Percentiles rank a stretch among this genome's conserved stretches.
These are phyloP conservation scores for Artibeus lituratus DNA, from an alignment of 2,797 vertebrate genomes.

Conservation along the genomic window DNA sequence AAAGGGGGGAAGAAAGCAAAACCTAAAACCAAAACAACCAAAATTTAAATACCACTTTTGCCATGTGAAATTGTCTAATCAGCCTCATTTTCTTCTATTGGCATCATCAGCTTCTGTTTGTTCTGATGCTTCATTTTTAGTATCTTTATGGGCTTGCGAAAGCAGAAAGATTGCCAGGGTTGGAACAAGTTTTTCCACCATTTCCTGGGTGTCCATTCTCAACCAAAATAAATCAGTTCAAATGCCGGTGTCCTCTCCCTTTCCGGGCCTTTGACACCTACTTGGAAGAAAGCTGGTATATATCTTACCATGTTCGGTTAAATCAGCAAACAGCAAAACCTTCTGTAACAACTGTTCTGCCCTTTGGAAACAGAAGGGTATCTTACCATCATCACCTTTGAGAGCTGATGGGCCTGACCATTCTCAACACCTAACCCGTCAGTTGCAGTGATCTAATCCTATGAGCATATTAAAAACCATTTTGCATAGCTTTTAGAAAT, in stretches of 20 bases:
- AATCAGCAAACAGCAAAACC: background rate
- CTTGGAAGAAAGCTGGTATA: background rate
- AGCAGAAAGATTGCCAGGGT: slow-evolving; percentile 58
- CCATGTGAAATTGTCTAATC: slow-evolving; percentile 57
- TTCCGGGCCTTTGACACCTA: background rate
- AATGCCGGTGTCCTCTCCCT: background rate
- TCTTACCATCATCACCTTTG: background rate
- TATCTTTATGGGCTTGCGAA: slow-evolving; percentile 54
- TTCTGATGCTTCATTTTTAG: slow-evolving; percentile 69
- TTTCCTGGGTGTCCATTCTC: slow-evolving; percentile 41
- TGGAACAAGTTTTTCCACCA: slow-evolving; percentile 33
- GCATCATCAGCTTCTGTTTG: slow-evolving; percentile 68
- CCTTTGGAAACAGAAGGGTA: background rate
- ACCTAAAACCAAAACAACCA: slow-evolving; percentile 58
- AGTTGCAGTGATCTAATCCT: background rate
- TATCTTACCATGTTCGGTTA: background rate
- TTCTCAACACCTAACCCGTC: background rate
- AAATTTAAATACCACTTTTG: slow-evolving; percentile 50
- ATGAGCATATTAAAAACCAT: background rate
- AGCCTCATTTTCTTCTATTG: slow-evolving; percentile 68
- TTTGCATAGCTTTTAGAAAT: background rate
- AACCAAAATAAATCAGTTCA: slow-evolving; percentile 49
- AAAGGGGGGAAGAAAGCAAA: slow-evolving; percentile 48
- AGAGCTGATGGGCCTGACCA: background rate
- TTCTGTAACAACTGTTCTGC: background rate